Percentiles rank a stretch among this genome's conserved stretches.
Conservation (phyloP, 35 echinoderm and acorn worm species). For the Hemicentrotus pulcherrimus region DNA sequence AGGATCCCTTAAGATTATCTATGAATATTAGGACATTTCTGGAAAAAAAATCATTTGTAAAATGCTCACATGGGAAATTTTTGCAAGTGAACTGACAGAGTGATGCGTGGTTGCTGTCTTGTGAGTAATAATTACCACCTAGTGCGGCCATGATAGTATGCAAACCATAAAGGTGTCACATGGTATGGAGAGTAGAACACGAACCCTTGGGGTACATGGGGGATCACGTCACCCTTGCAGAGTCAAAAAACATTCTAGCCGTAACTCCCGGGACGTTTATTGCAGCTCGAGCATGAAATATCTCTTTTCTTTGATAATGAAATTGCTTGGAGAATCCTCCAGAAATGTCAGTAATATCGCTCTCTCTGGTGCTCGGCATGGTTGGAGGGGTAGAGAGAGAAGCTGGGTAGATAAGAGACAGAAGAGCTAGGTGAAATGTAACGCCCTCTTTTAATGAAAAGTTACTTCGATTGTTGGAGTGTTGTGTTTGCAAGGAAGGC, state of each 20-base stretch:
- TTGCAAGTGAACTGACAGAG: not conserved
- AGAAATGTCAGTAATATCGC: not conserved
- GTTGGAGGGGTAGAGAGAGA: not conserved
- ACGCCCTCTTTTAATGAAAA: constrained; percentile 16
- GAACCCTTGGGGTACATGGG: not conserved
- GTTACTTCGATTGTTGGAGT: not conserved
- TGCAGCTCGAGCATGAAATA: constrained; percentile 14
- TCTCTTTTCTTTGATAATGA: constrained; percentile 39
- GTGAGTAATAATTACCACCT: constrained; percentile 18
- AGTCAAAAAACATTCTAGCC: constrained; percentile 40
- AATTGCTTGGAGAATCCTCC: not conserved
- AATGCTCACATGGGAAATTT: not conserved
- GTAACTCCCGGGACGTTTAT: constrained; percentile 29
- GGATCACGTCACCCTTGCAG: constrained; percentile 4
- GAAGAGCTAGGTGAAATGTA: constrained; percentile 12
- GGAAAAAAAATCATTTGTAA: not conserved
- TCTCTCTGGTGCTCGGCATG: not conserved
- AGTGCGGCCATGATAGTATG: not conserved
- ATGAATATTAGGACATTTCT: not conserved
- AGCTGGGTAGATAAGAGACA: not conserved
- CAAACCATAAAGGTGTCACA: not conserved
- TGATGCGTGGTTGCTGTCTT: not conserved
- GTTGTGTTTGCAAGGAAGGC: not conserved
- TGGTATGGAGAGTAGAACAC: not conserved
- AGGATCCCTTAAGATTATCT: too few relatives aligned